A percentile compares a stretch with the other conserved stretches of the same genome.
Conservation (phyloP, 2,113 vertebrate species). For the Daubentonia madagascariensis region DNA sequence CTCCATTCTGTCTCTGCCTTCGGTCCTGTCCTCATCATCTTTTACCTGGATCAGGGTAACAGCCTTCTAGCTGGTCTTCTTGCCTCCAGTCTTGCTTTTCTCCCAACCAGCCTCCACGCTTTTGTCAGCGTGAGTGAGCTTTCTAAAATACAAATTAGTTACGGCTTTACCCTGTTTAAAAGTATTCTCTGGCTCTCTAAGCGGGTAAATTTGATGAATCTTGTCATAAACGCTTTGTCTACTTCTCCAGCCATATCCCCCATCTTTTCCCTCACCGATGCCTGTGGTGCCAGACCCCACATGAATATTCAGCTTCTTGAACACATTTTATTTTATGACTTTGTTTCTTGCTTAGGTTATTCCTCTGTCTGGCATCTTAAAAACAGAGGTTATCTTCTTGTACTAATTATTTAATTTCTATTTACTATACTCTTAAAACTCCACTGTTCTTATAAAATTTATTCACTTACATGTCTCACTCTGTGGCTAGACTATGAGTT, state of each 20-base stretch:
- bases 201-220: background rate
- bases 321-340: background rate
- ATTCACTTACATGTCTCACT: background rate
- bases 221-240: background rate
- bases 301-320: background rate
- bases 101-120: background rate
- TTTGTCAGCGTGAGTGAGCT: background rate
- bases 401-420: conserved; percentile 17
- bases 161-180: background rate
- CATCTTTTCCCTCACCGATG: background rate
- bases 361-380: background rate
- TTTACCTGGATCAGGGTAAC: background rate
- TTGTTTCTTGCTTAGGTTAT: background rate
- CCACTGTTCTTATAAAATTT: background rate
- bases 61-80: background rate
- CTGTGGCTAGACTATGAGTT: background rate
- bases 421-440: background rate
- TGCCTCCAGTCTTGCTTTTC: background rate
- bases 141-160: background rate
- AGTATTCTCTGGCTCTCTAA: background rate
- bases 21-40: background rate
- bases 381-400: background rate
- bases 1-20: background rate
- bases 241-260: background rate
- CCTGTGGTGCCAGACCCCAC: background rate